A percentile compares a stretch with the other conserved stretches of the same genome.
Evolutionary conservation across 2,113 vertebrate species (phyloP).

Genomic region (Oceanodroma tethys): DNA sequence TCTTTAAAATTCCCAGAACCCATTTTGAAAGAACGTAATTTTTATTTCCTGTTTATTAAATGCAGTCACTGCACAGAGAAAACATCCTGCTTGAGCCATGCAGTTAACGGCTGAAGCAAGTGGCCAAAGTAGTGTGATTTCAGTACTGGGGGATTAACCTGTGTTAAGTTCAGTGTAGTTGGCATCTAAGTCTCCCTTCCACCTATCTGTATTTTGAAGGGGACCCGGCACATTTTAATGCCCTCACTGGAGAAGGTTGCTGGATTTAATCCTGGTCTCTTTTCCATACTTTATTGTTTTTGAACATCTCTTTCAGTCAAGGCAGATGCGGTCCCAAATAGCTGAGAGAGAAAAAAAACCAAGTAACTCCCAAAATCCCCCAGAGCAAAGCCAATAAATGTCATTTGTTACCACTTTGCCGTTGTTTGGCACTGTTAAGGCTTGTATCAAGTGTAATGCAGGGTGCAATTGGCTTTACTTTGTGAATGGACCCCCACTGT

Average conservation of each 20-base stretch:
- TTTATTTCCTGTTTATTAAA: slow-evolving; percentile 21
- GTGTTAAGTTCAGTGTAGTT: not conserved
- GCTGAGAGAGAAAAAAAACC: not conserved
- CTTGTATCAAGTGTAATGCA: not conserved
- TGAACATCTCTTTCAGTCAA: not conserved
- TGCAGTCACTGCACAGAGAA: not conserved
- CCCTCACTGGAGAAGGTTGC: not conserved
- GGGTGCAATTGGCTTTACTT: not conserved
- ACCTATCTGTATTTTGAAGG: not conserved
- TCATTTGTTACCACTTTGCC: not conserved
- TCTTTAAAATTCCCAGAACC: slow-evolving; percentile 18
- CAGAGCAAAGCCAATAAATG: not conserved
- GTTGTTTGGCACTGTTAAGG: not conserved
- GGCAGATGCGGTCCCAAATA: not conserved
- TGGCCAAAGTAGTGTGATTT: not conserved
- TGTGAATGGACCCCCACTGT: not conserved
- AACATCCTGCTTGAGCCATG: not conserved
- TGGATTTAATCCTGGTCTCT: not conserved
- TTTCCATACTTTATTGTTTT: not conserved
- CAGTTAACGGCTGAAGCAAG: not conserved
- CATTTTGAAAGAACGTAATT: not conserved
- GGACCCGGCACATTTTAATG: not conserved
- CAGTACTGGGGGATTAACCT: not conserved
- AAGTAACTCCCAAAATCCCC: not conserved
- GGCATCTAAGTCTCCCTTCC: not conserved